phyloP scores from a whole-genome alignment of 1,140 invertebrate genomes.

The Papilio dardanus region DNA sequence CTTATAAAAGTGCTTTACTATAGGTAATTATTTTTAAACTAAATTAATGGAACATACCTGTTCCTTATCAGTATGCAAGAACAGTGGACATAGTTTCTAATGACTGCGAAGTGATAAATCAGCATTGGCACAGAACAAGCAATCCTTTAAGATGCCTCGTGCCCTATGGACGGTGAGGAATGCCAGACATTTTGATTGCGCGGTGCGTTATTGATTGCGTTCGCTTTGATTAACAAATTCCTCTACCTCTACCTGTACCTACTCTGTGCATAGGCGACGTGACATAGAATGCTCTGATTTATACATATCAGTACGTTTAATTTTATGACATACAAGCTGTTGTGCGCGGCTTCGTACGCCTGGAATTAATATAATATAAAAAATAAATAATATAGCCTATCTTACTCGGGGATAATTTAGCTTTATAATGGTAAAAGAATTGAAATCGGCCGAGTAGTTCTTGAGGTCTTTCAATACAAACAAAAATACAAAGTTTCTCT shows the following conservation, averaged over 20 bases:
- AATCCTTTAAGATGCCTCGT: constrained; percentile 55
- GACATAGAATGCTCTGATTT: background rate
- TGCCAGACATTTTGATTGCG: constrained; percentile 72
- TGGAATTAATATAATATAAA: too few species aligned
- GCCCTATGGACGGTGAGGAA: constrained; percentile 51
- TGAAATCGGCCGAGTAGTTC: too few species aligned
- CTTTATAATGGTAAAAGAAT: too few species aligned
- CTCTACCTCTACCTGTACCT: constrained; percentile 47
- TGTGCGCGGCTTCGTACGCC: too few species aligned
- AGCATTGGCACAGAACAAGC: constrained; percentile 39
- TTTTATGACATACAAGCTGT: background rate
- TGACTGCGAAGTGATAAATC: constrained; percentile 38
- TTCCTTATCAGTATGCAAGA: background rate
- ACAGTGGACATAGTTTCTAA: constrained; percentile 34
- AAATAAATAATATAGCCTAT: too few species aligned
- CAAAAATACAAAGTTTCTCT: too few species aligned
- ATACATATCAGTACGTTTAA: background rate
- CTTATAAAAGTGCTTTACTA: too few species aligned
- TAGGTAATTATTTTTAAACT: background rate
- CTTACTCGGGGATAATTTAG: too few species aligned
- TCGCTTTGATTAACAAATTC: constrained; percentile 73
- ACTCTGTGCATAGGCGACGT: constrained; percentile 25
- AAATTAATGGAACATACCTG: background rate
- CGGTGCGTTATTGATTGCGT: constrained; percentile 64
- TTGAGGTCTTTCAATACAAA: too few species aligned